Conservation (phyloP, 2,113 vertebrate genomes). For the Natator depressus region DNA sequence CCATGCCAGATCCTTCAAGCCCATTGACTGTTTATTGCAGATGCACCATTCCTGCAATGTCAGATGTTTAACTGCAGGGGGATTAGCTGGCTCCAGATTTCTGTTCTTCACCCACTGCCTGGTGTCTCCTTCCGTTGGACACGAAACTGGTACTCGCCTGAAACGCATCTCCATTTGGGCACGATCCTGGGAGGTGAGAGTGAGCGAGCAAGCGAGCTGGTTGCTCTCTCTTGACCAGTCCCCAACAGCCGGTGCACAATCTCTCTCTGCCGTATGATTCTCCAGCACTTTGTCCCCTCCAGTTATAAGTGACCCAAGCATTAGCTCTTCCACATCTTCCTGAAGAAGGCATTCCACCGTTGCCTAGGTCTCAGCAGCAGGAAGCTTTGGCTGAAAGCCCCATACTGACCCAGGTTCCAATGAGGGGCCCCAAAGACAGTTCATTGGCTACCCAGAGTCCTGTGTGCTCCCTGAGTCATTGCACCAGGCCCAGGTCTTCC, state of each 20-base stretch:
- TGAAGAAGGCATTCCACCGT: too few species aligned
- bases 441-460: neutral
- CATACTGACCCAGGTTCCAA: neutral
- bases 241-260: fast-evolving
- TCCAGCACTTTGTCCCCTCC: neutral
- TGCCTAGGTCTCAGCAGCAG: too few species aligned
- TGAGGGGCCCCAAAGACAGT: neutral
- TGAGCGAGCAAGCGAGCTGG: neutral
- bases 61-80: neutral
- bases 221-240: neutral
- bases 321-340: neutral
- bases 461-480: neutral
- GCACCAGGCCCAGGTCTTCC: neutral
- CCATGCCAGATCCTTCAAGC: fast-evolving
- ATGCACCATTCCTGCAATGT: fast-evolving
- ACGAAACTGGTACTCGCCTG: neutral
- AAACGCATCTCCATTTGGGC: neutral
- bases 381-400: neutral
- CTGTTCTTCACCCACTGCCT: neutral
- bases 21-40: fast-evolving
- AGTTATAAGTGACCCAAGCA: neutral
- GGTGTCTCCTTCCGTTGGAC: fast-evolving
- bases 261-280: neutral
- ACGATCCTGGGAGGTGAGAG: fast-evolving
- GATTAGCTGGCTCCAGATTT: neutral